Base-by-base conservation (phyloP, 2,113 vertebrate species). In the Brachyhypopomus occidentalis region DNA sequence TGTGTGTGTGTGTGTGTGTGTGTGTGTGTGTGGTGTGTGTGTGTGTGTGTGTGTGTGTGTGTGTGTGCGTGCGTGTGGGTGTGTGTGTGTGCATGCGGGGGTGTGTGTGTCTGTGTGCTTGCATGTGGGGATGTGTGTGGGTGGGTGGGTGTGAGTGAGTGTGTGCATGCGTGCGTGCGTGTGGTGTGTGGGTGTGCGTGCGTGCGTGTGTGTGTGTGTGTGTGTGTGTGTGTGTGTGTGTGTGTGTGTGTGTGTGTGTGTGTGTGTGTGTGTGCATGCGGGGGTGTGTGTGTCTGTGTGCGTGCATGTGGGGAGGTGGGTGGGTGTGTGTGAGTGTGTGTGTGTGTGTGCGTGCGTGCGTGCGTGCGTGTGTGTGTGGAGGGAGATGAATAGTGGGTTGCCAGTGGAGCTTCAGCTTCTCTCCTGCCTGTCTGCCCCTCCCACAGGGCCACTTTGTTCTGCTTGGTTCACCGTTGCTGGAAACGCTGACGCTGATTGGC, bases 371-470 rank as follows among this genome's bases (percentile, higher is more conserved):
- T 78, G 75, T 56, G 45, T 72, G 22, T 62, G 25, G 25, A 73
- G 30, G 38, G 30, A 81, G 48, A 81, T 81, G 62, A 81, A 81
- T 81, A 81, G 62, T 81, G 36, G 70, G 7, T 58, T 34, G 60
- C 70, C 48, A 60, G 67, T 55, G 23, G 75, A 81, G 77, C 79
- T 86, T 81, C 62, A 77, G 83, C 84, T 83, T 74, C 72, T 88
- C 77, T 85, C 38, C 45, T 88, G 87, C 86, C 64, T 64, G n/a
- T 73, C 25, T 52, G 45, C 69, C 45, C 85, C 79, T 88, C 90
- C 86, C 75, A 12, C 75, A 88, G 89, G 91, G 88, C 88, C 89
- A 89, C 83, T 85, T 80, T 80, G 81, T 79, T 89, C 88, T 84
- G 85, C 71, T 87, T 81, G 87, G 84, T 88, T 86, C 88, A 81